These are phyloP conservation scores for Sminthurides bifidus DNA, from an alignment of 1,140 invertebrate species.

Conservation along the genomic window DNA sequence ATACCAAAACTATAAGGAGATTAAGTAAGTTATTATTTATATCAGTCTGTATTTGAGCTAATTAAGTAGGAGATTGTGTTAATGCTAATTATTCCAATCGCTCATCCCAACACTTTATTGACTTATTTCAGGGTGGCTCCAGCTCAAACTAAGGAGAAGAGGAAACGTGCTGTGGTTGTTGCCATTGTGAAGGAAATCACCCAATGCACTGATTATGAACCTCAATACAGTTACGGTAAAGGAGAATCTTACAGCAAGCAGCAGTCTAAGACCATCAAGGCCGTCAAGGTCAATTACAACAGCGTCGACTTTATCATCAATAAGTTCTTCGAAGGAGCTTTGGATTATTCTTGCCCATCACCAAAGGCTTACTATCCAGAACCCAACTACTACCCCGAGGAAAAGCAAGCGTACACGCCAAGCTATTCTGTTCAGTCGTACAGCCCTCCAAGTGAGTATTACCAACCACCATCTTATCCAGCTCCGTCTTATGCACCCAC, in stretches of 20 bases:
- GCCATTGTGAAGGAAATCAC: conserved; percentile 24
- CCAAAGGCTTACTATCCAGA: conserved; percentile 22
- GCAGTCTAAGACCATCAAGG: conserved; percentile 25
- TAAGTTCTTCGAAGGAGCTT: conserved; percentile 17
- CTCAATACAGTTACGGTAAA: conserved; percentile 9
- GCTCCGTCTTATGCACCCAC: neutral
- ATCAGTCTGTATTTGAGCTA: neutral
- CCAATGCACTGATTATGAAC: conserved; percentile 12
- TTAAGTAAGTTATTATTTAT: conserved; percentile 18
- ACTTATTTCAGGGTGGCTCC: conserved; percentile 12
- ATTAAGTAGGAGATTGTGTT: too few relatives aligned
- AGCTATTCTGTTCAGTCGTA: conserved; percentile 3
- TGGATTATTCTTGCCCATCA: conserved; percentile 23
- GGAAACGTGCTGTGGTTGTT: conserved; percentile 21
- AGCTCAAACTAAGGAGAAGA: conserved; percentile 1
- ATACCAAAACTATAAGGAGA: conserved; percentile 17
- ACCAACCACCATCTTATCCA: conserved; percentile 9
- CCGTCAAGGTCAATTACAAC: conserved; percentile 16
- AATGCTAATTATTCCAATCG: too few relatives aligned
- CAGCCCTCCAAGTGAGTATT: neutral
- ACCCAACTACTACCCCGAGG: conserved; percentile 11
- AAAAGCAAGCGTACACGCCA: conserved; percentile 1
- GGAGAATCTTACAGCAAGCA: conserved; percentile 11
- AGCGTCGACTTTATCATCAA: conserved; percentile 18
- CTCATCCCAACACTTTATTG: too few relatives aligned